Evolutionary conservation across 2,797 vertebrate species (phyloP).

Genomic region (Brotula barbata): DNA sequence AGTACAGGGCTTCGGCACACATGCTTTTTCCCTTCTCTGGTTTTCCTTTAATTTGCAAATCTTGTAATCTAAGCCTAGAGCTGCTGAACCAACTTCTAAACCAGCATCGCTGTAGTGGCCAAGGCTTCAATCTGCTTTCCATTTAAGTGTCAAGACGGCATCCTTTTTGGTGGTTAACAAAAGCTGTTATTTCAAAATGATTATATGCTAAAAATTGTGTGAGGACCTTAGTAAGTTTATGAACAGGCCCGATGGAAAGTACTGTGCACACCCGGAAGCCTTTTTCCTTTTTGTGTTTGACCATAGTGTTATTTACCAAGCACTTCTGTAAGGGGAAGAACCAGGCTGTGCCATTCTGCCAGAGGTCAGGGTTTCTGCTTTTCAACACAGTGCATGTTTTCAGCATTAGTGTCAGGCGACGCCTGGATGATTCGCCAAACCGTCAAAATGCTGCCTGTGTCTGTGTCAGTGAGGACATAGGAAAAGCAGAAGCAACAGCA

Average conservation of each 20-base stretch:
- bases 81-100: conserved; percentile 89
- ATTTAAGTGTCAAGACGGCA: conserved; percentile 94
- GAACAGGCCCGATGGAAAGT: conserved; percentile 81
- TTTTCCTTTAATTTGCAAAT: conserved; percentile 98
- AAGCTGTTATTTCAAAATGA: conserved; percentile 93
- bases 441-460: conserved; percentile 62
- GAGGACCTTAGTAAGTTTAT: conserved; percentile 83
- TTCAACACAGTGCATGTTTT: conserved; percentile 80
- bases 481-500: conserved; percentile 66
- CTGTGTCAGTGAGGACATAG: conserved; percentile 67
- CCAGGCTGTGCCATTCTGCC: conserved; percentile 72
- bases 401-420: conserved; percentile 72
- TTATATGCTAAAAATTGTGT: conserved; percentile 85
- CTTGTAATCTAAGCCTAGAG: conserved; percentile 96
- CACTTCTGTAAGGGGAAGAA: conserved; percentile 67
- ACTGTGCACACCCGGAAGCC: conserved; percentile 72
- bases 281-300: conserved; percentile 71
- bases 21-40: conserved; percentile 83
- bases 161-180: conserved; percentile 90
- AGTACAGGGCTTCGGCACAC: conserved; percentile 80
- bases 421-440: conserved; percentile 71
- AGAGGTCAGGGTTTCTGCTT: conserved; percentile 77
- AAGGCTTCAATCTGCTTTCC: conserved; percentile 94
- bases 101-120: conserved; percentile 83
- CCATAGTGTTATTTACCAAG: conserved; percentile 79